phyloP scores from a whole-genome alignment of 1,140 invertebrate genomes.

The Metaphire vulgaris region DNA sequence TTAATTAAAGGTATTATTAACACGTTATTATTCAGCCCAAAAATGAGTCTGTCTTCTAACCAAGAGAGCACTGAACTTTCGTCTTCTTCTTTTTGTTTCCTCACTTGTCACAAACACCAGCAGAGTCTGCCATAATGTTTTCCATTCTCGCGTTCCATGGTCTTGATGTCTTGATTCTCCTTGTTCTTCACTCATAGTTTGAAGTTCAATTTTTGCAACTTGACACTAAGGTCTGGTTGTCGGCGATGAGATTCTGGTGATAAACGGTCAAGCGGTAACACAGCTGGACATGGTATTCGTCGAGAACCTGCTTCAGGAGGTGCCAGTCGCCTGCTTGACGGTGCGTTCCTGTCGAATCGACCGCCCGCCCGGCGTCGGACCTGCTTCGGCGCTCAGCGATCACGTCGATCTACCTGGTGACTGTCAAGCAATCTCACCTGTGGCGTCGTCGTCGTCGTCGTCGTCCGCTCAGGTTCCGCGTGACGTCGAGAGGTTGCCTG shows the following conservation, averaged over 20 bases:
- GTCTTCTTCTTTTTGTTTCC: no score
- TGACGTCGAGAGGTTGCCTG: background rate
- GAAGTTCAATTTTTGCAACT: no score
- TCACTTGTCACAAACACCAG: no score
- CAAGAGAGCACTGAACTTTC: no score
- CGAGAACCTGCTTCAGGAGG: conserved; percentile 86
- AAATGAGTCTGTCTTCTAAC: no score
- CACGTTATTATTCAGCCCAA: no score
- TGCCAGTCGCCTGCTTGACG: conserved; percentile 87
- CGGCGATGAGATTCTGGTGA: conserved; percentile 96
- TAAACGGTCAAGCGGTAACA: conserved; percentile 93
- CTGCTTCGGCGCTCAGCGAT: background rate
- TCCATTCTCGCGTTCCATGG: no score
- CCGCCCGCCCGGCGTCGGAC: conserved; percentile 60
- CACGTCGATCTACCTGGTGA: background rate
- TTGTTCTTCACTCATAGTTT: no score
- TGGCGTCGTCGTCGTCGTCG: background rate
- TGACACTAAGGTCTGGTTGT: conserved; percentile 89
- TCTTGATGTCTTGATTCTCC: no score
- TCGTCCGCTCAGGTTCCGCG: background rate
- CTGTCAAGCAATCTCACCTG: background rate
- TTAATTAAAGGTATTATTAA: no score
- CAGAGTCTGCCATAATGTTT: no score
- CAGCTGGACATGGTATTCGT: conserved; percentile 99
- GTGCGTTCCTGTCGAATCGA: conserved; percentile 92